Evolutionary conservation across 2,113 vertebrate genomes (phyloP).

Genomic region (Atherinomorus stipes): DNA sequence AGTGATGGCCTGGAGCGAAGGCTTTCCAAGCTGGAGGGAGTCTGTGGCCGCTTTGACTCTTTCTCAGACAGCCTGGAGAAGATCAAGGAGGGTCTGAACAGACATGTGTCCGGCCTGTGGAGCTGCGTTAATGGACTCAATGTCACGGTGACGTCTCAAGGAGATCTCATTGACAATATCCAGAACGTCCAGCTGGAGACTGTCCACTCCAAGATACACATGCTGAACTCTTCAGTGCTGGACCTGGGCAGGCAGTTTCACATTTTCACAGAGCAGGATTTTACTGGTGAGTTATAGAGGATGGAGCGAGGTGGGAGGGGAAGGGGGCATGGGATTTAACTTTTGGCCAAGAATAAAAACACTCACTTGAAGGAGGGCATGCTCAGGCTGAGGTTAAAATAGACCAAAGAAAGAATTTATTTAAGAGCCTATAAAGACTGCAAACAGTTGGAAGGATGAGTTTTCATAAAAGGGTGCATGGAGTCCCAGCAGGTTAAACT

Average conservation of each 20-base stretch:
- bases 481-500: conserved; percentile 20
- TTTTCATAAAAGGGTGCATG: conserved; percentile 47
- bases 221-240: conserved; percentile 87
- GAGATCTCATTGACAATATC: conserved; percentile 83
- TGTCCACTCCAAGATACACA: conserved; percentile 77
- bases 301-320: not conserved
- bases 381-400: conserved; percentile 34
- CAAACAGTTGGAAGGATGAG: conserved; percentile 31
- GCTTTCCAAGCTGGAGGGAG: conserved; percentile 87
- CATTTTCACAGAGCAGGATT: conserved; percentile 79
- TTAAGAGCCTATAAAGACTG: conserved; percentile 49
- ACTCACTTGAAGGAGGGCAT: conserved; percentile 20
- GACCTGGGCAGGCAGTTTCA: conserved; percentile 81
- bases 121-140: conserved; percentile 87
- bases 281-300: conserved; percentile 66
- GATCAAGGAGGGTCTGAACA: conserved; percentile 88
- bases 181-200: conserved; percentile 82
- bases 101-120: conserved; percentile 90
- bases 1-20: conserved; percentile 83
- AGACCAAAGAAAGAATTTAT: conserved; percentile 47
- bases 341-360: conserved; percentile 26
- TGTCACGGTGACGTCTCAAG: conserved; percentile 80
- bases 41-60: conserved; percentile 85
- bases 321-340: conserved; percentile 36
- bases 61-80: conserved; percentile 84